Evolutionary conservation across 2,113 vertebrate genomes (phyloP).

Genomic region (Potamarius usumacintae): DNA sequence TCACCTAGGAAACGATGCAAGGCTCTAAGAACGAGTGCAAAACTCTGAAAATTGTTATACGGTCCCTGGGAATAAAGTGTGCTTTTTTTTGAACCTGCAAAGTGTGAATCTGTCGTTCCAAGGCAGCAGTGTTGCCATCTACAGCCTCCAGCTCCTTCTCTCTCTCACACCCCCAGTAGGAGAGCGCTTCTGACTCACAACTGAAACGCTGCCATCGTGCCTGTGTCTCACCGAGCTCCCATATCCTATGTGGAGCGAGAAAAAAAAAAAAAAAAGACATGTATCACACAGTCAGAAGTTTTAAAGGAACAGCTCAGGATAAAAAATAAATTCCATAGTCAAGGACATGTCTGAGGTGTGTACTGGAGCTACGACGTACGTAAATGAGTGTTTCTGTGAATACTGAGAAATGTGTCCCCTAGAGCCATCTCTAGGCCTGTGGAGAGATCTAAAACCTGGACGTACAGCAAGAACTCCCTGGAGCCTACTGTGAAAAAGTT

Average conservation of each 20-base stretch:
- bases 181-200: slow-evolving; percentile 82
- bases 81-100: slow-evolving; percentile 77
- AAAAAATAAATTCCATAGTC: not conserved
- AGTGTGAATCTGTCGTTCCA: slow-evolving; percentile 81
- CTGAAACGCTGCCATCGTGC: slow-evolving; percentile 86
- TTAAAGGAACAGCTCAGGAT: not conserved
- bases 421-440: no score
- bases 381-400: no score
- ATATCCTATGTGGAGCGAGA: slow-evolving; percentile 77
- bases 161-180: slow-evolving; percentile 84
- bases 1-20: slow-evolving; percentile 65
- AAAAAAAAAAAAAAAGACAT: slow-evolving; percentile 23
- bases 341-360: not conserved
- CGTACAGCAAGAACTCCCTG: no score
- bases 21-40: not conserved
- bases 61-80: not conserved
- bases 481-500: no score
- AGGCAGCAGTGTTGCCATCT: slow-evolving; percentile 72
- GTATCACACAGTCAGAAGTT: slow-evolving; percentile 18
- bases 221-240: slow-evolving; percentile 86
- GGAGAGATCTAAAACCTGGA: no score
- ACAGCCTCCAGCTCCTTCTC: slow-evolving; percentile 81
- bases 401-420: no score
- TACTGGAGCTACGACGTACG: not conserved
- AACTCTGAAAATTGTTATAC: not conserved